phyloP scores from a whole-genome alignment of 2,113 vertebrate species.

The Chaetodon auriga region DNA sequence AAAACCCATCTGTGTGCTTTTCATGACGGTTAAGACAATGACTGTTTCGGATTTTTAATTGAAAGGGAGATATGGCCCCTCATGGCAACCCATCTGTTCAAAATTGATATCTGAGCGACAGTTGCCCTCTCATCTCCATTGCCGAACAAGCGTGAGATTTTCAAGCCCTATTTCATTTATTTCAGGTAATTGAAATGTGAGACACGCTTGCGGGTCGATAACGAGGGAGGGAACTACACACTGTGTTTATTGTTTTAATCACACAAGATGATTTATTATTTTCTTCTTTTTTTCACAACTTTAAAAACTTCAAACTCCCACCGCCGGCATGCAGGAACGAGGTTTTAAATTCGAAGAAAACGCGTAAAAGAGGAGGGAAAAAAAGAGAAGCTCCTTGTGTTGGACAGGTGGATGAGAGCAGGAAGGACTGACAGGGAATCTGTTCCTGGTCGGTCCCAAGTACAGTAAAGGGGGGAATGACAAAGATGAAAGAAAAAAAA shows the following conservation, averaged over 20 bases:
- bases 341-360: constrained; percentile 39
- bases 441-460: constrained; percentile 81
- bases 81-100: constrained; percentile 80
- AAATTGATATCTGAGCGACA: constrained; percentile 76
- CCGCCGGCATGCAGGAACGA: not conserved
- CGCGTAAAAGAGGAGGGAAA: constrained; percentile 15
- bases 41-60: constrained; percentile 79
- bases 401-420: constrained; percentile 72
- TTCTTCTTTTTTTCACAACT: constrained; percentile 17
- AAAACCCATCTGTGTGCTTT: constrained; percentile 76
- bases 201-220: constrained; percentile 56
- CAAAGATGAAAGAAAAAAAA: constrained; percentile 85
- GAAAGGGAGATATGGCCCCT: constrained; percentile 77
- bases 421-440: constrained; percentile 75
- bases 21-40: constrained; percentile 70
- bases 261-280: constrained; percentile 54
- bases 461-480: constrained; percentile 80
- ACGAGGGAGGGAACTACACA: constrained; percentile 53
- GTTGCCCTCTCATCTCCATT: constrained; percentile 77
- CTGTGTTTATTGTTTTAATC: constrained; percentile 73
- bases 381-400: constrained; percentile 36
- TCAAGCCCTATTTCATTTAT: constrained; percentile 75
- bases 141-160: constrained; percentile 73
- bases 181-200: constrained; percentile 78
- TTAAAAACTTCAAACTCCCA: constrained; percentile 43